Percentiles rank a stretch among this genome's conserved stretches.
phyloP scores from a whole-genome alignment of 2,888 invertebrate species.

The Caenorhabditis virilis region DNA sequence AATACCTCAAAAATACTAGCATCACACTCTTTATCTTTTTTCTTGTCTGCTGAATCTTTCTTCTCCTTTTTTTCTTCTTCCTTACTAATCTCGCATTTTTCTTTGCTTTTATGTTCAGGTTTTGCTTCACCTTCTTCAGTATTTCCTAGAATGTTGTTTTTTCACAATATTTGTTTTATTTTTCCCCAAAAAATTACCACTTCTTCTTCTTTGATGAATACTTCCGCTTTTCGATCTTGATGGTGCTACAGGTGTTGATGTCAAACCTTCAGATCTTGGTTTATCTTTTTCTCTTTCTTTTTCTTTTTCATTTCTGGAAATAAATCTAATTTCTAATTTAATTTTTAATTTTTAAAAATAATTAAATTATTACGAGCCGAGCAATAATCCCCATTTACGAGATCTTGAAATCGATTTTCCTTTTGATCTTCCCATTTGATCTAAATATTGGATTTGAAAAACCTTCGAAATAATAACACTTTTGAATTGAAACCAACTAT shows the following conservation, averaged over 20 bases:
- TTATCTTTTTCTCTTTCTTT: conserved; percentile 1
- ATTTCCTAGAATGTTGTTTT: too few relatives aligned
- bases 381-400: neutral
- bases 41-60: neutral
- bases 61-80: neutral
- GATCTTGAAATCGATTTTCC: neutral
- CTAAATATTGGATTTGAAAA: too few relatives aligned
- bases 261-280: neutral
- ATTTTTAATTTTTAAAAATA: neutral
- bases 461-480: too few relatives aligned
- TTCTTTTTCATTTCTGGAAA: neutral
- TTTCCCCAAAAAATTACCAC: too few relatives aligned
- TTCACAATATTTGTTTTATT: too few relatives aligned
- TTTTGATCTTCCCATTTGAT: neutral
- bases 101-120: too few relatives aligned
- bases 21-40: conserved; percentile 13
- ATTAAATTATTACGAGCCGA: neutral
- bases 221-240: neutral
- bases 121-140: neutral
- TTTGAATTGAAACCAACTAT: too few relatives aligned
- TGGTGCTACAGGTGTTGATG: neutral
- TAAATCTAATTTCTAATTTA: too few relatives aligned
- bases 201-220: too few relatives aligned
- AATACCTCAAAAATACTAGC: conserved; percentile 25
- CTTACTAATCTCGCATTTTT: too few relatives aligned